Base-by-base conservation (phyloP, 2,888 invertebrate genomes). In the Pollenia griseotomentosa region DNA sequence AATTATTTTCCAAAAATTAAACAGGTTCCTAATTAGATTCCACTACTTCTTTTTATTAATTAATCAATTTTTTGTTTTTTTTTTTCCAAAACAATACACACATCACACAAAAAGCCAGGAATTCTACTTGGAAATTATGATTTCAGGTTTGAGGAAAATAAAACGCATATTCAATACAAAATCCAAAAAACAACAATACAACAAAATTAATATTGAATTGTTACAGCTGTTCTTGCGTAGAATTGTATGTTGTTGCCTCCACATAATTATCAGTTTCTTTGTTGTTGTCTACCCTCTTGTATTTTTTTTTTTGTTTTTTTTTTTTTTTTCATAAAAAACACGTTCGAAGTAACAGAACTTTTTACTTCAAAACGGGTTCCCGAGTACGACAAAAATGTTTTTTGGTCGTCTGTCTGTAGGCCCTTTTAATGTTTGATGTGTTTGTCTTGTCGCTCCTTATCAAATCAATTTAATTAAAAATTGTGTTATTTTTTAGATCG, bases 401-500 rank as follows among this genome's bases (percentile, higher is more conserved):
- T 10, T 48, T 12, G 16, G 12, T 59, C 57, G 46, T 10, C 0
- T 63, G 48, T 70, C n/a, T 57, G 51, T 48, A 16, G 48, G 46
- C 44, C 59, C 46, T 70, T 74, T 23, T 53, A 10, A 42, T 68
- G 59, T 63, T 71, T 55, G 53, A 73, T 66, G 46, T 73, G 82
- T 48, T 77, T 59, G 65, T 23, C 19, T 48, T 65, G 33, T 74
- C 70, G 65, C 75, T 80, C 71, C 75, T 80, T 87, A 84, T 87
- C 84, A 77, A 71, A 77, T 77, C 81, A 81, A 84, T 84, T 87
- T 87, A 87, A 87, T 87, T 87, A 84, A 84, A 78, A 87, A 83
- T 65, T 77, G 46, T 80, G 80, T 86, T 80, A 51, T 42, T 80
- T 86, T 83, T 78, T 81, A 23, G 44, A 84, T 78, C 59, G 53